Base-by-base conservation (phyloP, 23 tunicate species). In the Ciona savignyi region DNA sequence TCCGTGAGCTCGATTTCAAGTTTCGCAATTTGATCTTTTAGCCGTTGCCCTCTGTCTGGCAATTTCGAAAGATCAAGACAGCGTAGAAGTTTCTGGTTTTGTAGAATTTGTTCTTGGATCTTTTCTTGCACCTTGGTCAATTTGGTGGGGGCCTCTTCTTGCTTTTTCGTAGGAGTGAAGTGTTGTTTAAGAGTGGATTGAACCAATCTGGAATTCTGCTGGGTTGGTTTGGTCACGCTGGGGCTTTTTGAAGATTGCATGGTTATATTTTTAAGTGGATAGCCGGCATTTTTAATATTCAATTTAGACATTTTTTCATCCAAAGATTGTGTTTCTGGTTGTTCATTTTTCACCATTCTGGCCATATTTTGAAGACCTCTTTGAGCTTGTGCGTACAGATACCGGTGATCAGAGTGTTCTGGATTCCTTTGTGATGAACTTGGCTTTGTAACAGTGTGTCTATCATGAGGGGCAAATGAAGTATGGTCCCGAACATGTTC, bases 11-110 rank as follows among this genome's bases (percentile, higher is more conserved):
- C 75, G 28, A 27, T 28, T 70, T 86, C 31, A 2, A 86, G 61
- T 2, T 75, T 70, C 21, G 62, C 62, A 28, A 90, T 90, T 75
- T 90, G 84, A 22, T 83, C 85, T 32, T 70, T 70, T 19, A 91
- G 30, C 26, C 91, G 66, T 68, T 71, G 42, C 19, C 91, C 91
- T 32, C 86, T 82, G 70, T 91, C 97, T 24, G 97, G 97, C 60
- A 91, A 63, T 30, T 80, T 91, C n/a, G 30, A 0, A 0, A 78
- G 4, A 51, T 91, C 75, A 25, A 85, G 51, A 6, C 70, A 51
- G 60, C 74, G 72, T n/a, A 84, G 26, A 4, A 84, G 62, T 0
- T 60, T 67, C 66, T 84, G 33, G 30, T 91, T 91, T 62, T 72
- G 66, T 29, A 30, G 25, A 9, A 91, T 77, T 19, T 82, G 77